Conservation (phyloP, 2,888 invertebrate genomes). For the Drosophila mercatorum region DNA sequence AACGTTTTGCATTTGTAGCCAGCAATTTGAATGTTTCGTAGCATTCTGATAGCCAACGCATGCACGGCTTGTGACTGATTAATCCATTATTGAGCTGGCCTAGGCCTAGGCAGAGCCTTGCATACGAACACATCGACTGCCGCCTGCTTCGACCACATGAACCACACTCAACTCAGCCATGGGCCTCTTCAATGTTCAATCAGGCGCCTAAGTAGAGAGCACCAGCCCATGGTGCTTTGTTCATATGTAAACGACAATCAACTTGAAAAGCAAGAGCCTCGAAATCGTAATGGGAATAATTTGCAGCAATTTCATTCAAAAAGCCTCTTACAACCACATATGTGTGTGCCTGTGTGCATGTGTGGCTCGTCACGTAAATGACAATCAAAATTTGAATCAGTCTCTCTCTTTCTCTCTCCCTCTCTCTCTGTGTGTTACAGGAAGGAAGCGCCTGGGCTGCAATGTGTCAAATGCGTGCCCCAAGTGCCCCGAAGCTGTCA, state of each 20-base stretch:
- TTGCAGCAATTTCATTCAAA: constrained; percentile 76
- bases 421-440: constrained; percentile 4
- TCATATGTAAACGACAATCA: constrained; percentile 78
- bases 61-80: constrained; percentile 39
- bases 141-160: constrained; percentile 14
- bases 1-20: constrained; percentile 1
- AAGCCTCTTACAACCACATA: constrained; percentile 45
- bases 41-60: background rate
- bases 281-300: constrained; percentile 79
- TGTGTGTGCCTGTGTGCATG: background rate
- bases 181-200: constrained; percentile 45
- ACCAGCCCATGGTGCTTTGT: constrained; percentile 35
- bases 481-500: constrained; percentile 74
- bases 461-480: constrained; percentile 68
- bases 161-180: constrained; percentile 25
- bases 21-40: background rate
- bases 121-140: background rate
- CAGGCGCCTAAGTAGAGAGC: constrained; percentile 44
- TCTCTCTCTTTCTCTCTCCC: constrained; percentile 15
- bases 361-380: constrained; percentile 72
- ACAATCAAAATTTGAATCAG: constrained; percentile 77
- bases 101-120: background rate
- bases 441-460: constrained; percentile 39
- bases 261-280: constrained; percentile 66
- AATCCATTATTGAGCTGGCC: constrained; percentile 25